Evolutionary conservation across 2,888 invertebrate genomes (phyloP).

Genomic region (Lamellibrachia satsuma): DNA sequence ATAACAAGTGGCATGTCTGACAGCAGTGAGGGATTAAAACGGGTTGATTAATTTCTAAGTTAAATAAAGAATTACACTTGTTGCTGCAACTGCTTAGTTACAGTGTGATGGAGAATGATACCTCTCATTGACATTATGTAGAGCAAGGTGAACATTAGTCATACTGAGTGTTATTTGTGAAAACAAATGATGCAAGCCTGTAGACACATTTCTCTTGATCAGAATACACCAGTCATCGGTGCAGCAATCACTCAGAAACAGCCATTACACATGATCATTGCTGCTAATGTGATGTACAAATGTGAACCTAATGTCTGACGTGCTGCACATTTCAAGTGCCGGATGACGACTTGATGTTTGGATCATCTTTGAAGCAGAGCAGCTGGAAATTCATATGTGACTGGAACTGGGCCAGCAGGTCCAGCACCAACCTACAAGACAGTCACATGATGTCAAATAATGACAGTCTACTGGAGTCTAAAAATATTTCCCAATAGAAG

Average conservation of each 20-base stretch:
- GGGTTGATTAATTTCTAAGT: background rate
- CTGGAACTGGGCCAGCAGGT: conserved; percentile 60
- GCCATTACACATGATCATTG: background rate
- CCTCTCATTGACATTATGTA: background rate
- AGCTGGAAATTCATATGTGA: conserved; percentile 64
- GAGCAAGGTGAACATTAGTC: background rate
- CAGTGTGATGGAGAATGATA: background rate
- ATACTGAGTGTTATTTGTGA: background rate
- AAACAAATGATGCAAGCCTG: background rate
- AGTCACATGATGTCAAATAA: background rate
- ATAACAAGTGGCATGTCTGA: background rate
- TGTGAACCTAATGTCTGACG: background rate
- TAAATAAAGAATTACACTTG: background rate
- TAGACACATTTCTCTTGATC: background rate
- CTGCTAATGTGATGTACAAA: background rate
- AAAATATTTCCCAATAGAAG: background rate
- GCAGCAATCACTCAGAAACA: no score
- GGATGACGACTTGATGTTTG: background rate
- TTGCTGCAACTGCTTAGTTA: background rate
- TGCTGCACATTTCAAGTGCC: background rate
- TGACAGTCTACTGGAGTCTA: background rate
- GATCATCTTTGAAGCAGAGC: conserved; percentile 60
- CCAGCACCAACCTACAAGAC: conserved; percentile 56
- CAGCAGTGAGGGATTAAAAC: background rate
- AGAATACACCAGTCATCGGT: no score